Evolutionary conservation across 2,113 vertebrate genomes (phyloP).

Genomic region (Pelodiscus sinensis): DNA sequence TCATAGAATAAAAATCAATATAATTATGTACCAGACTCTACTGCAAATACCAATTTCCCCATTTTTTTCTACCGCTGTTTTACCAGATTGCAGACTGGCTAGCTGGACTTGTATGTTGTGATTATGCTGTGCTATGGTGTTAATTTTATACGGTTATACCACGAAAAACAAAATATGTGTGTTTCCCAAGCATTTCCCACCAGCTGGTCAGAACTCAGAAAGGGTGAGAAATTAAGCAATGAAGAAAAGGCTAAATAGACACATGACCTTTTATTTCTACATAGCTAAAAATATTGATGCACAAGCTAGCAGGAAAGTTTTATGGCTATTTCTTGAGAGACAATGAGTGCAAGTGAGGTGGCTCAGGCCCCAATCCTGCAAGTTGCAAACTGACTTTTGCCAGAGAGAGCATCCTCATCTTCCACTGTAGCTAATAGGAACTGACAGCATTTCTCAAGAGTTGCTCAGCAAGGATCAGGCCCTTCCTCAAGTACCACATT

Average conservation of each 20-base stretch:
- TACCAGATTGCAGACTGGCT: not conserved
- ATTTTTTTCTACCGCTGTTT: not conserved
- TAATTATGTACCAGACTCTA: not conserved
- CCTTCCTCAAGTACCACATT: not conserved
- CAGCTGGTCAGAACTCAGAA: not conserved
- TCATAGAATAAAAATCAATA: fast-evolving
- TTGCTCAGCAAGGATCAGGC: not conserved
- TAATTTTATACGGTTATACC: not conserved
- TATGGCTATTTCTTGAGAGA: not conserved
- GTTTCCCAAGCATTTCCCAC: not conserved
- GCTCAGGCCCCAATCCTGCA: not conserved
- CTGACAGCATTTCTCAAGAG: not conserved
- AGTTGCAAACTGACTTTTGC: not conserved
- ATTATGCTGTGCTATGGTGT: not conserved
- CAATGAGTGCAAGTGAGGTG: not conserved
- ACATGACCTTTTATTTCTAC: fast-evolving
- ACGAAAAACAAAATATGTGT: not conserved
- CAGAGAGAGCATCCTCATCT: not conserved
- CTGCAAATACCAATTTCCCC: fast-evolving
- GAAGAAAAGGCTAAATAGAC: slow-evolving; percentile 2
- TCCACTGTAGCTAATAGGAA: not conserved
- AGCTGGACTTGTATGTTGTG: not conserved
- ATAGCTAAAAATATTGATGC: not conserved
- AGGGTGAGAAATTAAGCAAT: slow-evolving; percentile 9
- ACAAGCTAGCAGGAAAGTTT: not conserved